Percentiles rank a stretch among this genome's conserved stretches.
These are phyloP conservation scores for Apis dorsata DNA, from an alignment of 1,140 invertebrate genomes.

Conservation along the genomic window DNA sequence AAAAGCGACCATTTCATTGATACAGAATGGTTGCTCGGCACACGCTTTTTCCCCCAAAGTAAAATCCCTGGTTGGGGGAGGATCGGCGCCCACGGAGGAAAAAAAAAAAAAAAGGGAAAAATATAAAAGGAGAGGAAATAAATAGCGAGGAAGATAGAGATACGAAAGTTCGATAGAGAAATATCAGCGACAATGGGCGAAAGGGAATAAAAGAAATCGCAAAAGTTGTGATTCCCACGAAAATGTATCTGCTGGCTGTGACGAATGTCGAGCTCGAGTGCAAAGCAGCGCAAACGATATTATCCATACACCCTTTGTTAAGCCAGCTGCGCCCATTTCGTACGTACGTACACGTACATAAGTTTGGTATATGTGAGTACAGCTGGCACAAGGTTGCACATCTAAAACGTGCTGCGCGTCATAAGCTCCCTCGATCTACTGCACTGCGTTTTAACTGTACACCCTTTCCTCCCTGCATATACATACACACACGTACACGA, in stretches of 20 bases:
- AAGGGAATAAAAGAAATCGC: background rate
- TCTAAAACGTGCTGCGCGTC: conserved; percentile 38
- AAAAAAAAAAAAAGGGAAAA: too few species aligned
- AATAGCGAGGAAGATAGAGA: background rate
- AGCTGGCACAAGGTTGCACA: conserved; percentile 40
- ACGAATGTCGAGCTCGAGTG: conserved; percentile 12
- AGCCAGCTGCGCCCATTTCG: conserved; percentile 45
- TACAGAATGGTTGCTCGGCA: background rate
- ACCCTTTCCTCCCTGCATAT: background rate
- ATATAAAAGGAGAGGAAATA: background rate
- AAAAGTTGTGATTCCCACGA: conserved; percentile 6
- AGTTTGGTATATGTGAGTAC: conserved; percentile 11
- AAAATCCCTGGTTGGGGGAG: background rate
- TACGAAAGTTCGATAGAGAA: background rate
- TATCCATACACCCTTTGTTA: conserved; percentile 43
- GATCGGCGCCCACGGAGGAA: background rate
- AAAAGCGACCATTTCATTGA: background rate
- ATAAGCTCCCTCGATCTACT: conserved; percentile 20
- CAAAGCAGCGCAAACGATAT: conserved; percentile 42
- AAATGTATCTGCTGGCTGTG: background rate
- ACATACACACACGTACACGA: background rate
- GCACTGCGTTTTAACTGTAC: conserved; percentile 30
- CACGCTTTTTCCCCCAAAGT: background rate
- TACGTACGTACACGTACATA: background rate
- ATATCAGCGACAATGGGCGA: background rate